Conservation (phyloP, 2,797 vertebrate genomes). For the Bradypodion ventrale region DNA sequence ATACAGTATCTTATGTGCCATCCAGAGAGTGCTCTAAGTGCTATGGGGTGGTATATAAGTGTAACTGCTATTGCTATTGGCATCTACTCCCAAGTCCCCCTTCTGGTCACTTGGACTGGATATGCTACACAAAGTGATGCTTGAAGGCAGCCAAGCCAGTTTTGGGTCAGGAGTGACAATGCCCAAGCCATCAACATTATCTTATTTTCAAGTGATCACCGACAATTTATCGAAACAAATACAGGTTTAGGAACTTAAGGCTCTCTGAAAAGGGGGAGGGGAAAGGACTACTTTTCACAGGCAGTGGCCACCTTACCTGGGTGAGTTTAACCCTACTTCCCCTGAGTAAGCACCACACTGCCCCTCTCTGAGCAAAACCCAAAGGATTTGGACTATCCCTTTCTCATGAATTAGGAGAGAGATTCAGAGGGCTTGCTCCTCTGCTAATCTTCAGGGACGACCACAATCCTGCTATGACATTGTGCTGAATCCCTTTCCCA, state of each 20-base stretch:
- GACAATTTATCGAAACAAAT: not conserved
- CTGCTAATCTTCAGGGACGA: not conserved
- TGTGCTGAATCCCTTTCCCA: not conserved
- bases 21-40: no score
- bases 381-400: not conserved
- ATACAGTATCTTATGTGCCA: no score
- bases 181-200: not conserved
- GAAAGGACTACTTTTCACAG: not conserved
- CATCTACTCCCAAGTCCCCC: no score
- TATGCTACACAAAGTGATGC: no score
- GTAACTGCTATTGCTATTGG: no score
- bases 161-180: not conserved
- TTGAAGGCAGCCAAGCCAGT: not conserved
- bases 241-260: not conserved
- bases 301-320: not conserved
- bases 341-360: not conserved
- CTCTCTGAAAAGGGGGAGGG: not conserved
- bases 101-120: no score
- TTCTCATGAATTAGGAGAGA: not conserved
- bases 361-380: not conserved
- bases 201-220: not conserved
- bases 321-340: not conserved
- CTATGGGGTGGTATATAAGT: no score
- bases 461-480: slow-evolving; percentile 13
- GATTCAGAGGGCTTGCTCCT: not conserved